Conservation (phyloP, 1,140 invertebrate species). For the Acromyrmex charruanus region DNA sequence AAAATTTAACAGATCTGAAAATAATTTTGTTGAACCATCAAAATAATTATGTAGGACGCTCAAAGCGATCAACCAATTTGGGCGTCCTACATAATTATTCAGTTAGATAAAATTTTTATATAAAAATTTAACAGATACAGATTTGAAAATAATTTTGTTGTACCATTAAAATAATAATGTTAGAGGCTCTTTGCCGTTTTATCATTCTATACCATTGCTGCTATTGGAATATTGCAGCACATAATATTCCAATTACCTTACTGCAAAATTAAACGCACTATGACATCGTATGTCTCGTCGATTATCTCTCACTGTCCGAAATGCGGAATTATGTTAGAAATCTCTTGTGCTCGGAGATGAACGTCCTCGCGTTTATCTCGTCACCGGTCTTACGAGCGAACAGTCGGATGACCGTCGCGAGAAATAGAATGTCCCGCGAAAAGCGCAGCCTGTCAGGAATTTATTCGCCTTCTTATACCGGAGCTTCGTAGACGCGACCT, state of each 20-base stretch:
- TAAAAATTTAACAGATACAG: too few relatives aligned
- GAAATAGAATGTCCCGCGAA: constrained; percentile 69
- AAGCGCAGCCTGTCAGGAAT: constrained; percentile 70
- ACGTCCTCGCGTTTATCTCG: constrained; percentile 47
- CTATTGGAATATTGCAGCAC: too few relatives aligned
- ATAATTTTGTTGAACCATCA: too few relatives aligned
- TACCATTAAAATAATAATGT: too few relatives aligned
- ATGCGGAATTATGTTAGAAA: constrained; percentile 31
- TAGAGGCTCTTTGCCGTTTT: too few relatives aligned
- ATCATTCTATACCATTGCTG: too few relatives aligned
- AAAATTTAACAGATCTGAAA: too few relatives aligned
- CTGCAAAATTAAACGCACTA: background rate
- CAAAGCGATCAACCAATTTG: too few relatives aligned
- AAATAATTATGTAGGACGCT: too few relatives aligned
- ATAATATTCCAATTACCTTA: background rate
- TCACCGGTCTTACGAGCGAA: constrained; percentile 25
- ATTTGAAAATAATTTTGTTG: too few relatives aligned
- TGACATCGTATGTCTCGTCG: background rate
- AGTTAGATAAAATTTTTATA: too few relatives aligned
- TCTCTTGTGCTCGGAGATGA: constrained; percentile 35
- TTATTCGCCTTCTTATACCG: constrained; percentile 66
- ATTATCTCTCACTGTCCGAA: constrained; percentile 15
- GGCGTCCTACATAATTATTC: too few relatives aligned
- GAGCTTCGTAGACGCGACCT: constrained; percentile 17
- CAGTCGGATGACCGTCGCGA: constrained; percentile 68